phyloP scores from a whole-genome alignment of 53 echinoderm and acorn worm genomes.

The Astropecten irregularis region DNA sequence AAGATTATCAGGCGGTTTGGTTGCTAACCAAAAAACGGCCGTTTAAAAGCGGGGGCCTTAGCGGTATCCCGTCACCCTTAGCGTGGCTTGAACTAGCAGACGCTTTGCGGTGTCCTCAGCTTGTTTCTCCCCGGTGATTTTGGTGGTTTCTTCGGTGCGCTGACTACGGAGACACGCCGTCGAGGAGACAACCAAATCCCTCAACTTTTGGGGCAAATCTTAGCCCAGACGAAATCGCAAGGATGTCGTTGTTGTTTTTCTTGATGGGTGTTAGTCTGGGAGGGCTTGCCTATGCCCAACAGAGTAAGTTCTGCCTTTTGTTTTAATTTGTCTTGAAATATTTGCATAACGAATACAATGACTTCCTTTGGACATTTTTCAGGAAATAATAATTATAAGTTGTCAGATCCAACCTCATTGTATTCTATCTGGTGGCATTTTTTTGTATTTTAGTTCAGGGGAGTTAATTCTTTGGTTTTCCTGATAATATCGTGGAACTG shows the following conservation, averaged over 20 bases:
- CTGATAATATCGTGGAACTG: no score
- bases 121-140: neutral
- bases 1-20: constrained; percentile 16
- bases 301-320: neutral
- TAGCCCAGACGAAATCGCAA: neutral
- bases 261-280: neutral
- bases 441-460: no score
- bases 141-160: no score
- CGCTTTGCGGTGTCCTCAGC: constrained; percentile 4
- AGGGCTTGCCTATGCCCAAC: neutral
- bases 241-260: neutral
- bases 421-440: no score
- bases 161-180: no score
- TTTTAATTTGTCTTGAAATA: neutral
- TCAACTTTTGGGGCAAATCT: neutral
- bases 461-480: no score
- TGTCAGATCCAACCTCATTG: no score
- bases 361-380: no score
- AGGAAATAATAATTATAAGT: no score
- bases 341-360: no score
- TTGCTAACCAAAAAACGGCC: neutral
- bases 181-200: neutral
- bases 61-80: constrained; percentile 1
- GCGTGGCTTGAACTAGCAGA: constrained; percentile 47
- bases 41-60: constrained; percentile 20